Base-by-base conservation (phyloP, 2,797 vertebrate species). In the Heteromormyrus szaboi region DNA sequence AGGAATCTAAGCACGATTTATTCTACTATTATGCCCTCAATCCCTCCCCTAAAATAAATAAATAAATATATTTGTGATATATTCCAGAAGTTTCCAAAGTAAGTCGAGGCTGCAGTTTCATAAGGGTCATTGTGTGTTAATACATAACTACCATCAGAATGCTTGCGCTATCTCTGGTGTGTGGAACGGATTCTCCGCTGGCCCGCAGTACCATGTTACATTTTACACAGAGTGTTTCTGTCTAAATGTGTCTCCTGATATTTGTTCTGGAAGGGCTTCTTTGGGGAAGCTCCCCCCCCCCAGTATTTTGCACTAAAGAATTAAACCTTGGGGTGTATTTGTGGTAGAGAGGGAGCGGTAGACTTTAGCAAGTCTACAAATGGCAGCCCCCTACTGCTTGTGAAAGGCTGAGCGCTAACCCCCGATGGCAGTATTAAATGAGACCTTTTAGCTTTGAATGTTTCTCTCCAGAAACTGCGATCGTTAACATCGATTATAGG, bases 171-270 rank as follows among this genome's bases (percentile, higher is more conserved):
- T 87, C 56, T 62, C 56, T 62, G n/a, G 56, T 81, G 76, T 88
- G 84, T 89, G 88, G 51, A 72, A 89, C 88, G 89, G 89, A n/a
- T 41, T 44, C 51, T 88, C 48, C 25, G 8, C 62, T 68, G 62
- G 90, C 72, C 92, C 92, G 92, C 94, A 94, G 89, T 89, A 88
- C 79, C 37, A 86, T 93, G 94, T 92, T 95, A 93, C 88, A 94
- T 94, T 94, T 94, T 91, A 95, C 94, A 94, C 93, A n/a, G 0
- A 1, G 62, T 17, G 3, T 86, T 91, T 86, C 87, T 50, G 89
- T 89, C 72, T 92, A 89, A 76, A 79, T 25, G 51, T 85, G 59
- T 87, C 88, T 87, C 85, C 46, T 87, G 87, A 29, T 87, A 68
- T 87, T 87, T 87, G 50, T 53, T 56, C 25, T 88, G 48, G 50